These are phyloP conservation scores for Sapayoa aenigma DNA, from an alignment of 2,113 vertebrate species.

Conservation along the genomic window DNA sequence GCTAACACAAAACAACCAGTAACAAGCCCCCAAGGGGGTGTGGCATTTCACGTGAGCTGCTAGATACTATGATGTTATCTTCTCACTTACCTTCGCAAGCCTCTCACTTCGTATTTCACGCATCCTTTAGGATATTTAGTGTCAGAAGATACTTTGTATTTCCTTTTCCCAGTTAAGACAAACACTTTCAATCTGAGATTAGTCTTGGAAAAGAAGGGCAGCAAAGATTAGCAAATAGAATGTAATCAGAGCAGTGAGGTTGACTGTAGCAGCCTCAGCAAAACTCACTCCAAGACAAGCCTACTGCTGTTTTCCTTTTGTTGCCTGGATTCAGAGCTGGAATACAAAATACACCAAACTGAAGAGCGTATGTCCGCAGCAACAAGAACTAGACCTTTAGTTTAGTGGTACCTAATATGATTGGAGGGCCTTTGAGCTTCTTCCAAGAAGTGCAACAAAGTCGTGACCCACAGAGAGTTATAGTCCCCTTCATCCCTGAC, in stretches of 20 bases:
- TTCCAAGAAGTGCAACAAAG: neutral
- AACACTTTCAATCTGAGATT: conserved; percentile 69
- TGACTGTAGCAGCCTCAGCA: neutral
- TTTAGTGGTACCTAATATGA: neutral
- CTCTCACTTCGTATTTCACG: neutral
- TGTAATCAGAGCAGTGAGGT: neutral
- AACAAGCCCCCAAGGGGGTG: neutral
- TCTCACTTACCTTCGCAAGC: conserved; percentile 27
- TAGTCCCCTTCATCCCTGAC: conserved; percentile 4
- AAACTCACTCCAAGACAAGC: neutral
- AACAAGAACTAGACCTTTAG: conserved; percentile 2
- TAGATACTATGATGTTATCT: neutral
- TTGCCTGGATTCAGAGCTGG: neutral
- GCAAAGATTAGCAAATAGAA: conserved; percentile 38
- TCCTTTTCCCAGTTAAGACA: conserved; percentile 73
- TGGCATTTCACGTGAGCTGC: neutral
- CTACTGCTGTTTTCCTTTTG: neutral
- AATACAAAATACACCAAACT: neutral
- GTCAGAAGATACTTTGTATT: neutral
- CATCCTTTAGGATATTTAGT: neutral
- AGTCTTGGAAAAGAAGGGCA: conserved; percentile 44
- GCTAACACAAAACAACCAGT: neutral
- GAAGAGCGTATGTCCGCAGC: neutral
- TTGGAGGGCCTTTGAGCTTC: neutral
- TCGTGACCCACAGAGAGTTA: neutral